Percentiles rank a stretch among this genome's conserved stretches.
Conservation (phyloP, 2,113 vertebrate genomes). For the Bostrychus sinensis region DNA sequence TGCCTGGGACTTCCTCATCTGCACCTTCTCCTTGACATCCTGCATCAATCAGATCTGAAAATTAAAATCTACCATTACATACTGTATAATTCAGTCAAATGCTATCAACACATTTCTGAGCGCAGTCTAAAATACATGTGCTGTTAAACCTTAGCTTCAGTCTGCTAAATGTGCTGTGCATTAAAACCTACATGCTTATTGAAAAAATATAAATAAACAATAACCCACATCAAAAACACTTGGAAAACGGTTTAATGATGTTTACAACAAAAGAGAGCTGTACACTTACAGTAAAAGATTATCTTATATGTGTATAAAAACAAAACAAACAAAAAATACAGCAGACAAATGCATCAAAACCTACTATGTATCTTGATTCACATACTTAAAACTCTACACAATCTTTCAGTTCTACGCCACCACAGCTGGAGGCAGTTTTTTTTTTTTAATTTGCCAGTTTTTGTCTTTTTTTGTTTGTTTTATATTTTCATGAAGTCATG, state of each 20-base stretch:
- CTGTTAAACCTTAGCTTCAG: neutral
- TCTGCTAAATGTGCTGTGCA: no score
- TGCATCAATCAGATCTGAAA: neutral
- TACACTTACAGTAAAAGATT: slow-evolving; percentile 98
- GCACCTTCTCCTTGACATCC: neutral
- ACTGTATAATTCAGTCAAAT: neutral
- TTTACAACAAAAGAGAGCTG: slow-evolving; percentile 99
- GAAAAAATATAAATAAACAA: slow-evolving; percentile 46
- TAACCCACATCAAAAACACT: slow-evolving; percentile 88
- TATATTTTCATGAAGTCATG: slow-evolving; percentile 68
- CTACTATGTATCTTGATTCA: slow-evolving; percentile 97
- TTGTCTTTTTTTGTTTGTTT: slow-evolving; percentile 25
- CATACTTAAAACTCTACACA: slow-evolving; percentile 91
- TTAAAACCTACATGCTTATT: no score
- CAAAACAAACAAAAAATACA: slow-evolving; percentile 90
- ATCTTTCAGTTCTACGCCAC: slow-evolving; percentile 85
- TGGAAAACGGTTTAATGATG: slow-evolving; percentile 99
- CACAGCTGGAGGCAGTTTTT: slow-evolving; percentile 55
- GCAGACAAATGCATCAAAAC: slow-evolving; percentile 99
- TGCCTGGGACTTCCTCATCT: slow-evolving; percentile 1
- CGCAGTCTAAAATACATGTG: neutral
- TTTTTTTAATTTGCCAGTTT: slow-evolving; percentile 27
- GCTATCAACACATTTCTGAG: no score
- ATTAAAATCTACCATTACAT: neutral
- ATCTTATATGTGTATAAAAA: slow-evolving; percentile 89